Evolutionary conservation across 2,797 vertebrate genomes (phyloP), one percentile per base, ranked within the genome.

Genomic region (Margarornis squamiger): DNA sequence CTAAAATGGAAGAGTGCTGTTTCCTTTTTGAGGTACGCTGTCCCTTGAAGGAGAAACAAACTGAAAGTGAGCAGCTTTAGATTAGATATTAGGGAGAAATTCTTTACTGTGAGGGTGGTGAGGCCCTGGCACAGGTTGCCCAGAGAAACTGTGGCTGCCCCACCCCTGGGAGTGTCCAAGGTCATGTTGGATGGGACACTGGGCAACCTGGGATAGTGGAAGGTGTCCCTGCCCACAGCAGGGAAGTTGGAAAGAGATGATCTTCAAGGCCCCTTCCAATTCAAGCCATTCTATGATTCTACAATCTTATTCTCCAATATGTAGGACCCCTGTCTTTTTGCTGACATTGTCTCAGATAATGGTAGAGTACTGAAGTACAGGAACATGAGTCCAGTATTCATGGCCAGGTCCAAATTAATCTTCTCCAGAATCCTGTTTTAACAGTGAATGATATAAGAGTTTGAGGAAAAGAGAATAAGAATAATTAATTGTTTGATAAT

Each of bases 51-150:
- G 10, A 51, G 9, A 86, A 62, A 46, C 0, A 0, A 46, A 46
- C 18, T 39, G 26, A 65, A 76, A 45, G n/a, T 52, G 20, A 16
- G 8, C 14, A 21, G 20, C 8, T 57, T 63, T 57, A 21, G 20
- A 26, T 34, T 10, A 39, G 21, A 24, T 26, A 54, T n/a, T 20
- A 46, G 6, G 45, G 52, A 32, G 29, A 46, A 59, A 17, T 39
- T 52, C n/a, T 52, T 32, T 22, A 9, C 9, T 36, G 2, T 52
- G n/a, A 27, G 8, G 3, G 10, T 58, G 29, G 1, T 2, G 6
- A 65, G 57, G 24, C 10, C 0, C 38, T 71, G 51, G 14, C 17
- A 52, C 24, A 77, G n/a, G 7, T 1, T 67, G 10, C 7, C 68
- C 34, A 19, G 61, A 61, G 27, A 15, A 84, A 4, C 10, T 71